Percentiles rank a stretch among this genome's conserved stretches.
phyloP scores from a whole-genome alignment of 2,888 invertebrate genomes.

The Teinopalpus imperialis region DNA sequence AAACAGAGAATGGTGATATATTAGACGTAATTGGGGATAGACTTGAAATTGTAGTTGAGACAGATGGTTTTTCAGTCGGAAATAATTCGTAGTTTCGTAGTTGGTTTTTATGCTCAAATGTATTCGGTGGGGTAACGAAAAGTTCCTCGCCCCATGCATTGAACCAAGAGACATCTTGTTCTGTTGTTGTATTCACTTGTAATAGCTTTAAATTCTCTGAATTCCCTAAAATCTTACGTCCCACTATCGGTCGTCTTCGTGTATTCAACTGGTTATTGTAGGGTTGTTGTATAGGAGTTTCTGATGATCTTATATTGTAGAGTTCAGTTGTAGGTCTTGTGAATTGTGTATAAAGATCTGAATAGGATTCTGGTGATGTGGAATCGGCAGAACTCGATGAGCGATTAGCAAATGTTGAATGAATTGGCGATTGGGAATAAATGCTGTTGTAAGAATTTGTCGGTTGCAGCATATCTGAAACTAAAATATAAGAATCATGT shows the following conservation, averaged over 20 bases:
- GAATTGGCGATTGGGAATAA: conserved; percentile 40
- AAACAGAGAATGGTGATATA: background rate
- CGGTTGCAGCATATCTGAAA: conserved; percentile 44
- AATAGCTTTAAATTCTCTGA: conserved; percentile 16
- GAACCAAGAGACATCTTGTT: background rate
- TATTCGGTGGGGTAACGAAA: conserved; percentile 40
- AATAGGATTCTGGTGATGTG: conserved; percentile 62
- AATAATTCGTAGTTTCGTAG: conserved; percentile 53
- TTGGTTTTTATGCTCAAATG: conserved; percentile 28
- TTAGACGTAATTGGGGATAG: background rate
- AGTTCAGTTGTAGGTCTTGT: conserved; percentile 24
- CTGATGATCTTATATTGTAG: conserved; percentile 16
- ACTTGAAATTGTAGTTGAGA: background rate
- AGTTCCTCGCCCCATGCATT: conserved; percentile 14
- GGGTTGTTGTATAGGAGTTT: conserved; percentile 24
- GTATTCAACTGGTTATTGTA: conserved; percentile 37
- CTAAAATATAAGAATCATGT: too few species aligned
- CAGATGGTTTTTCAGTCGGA: conserved; percentile 43
- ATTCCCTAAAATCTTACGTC: conserved; percentile 53
- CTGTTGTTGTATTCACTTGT: conserved; percentile 1
- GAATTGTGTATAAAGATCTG: conserved; percentile 37
- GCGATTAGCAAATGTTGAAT: conserved; percentile 41
- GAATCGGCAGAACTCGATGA: conserved; percentile 69
- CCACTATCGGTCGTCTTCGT: conserved; percentile 51
- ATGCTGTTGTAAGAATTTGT: conserved; percentile 22